Percentiles rank a stretch among this genome's conserved stretches.
Evolutionary conservation across 1,140 invertebrate genomes (phyloP).

Genomic region (Rhopalosiphum maidis): DNA sequence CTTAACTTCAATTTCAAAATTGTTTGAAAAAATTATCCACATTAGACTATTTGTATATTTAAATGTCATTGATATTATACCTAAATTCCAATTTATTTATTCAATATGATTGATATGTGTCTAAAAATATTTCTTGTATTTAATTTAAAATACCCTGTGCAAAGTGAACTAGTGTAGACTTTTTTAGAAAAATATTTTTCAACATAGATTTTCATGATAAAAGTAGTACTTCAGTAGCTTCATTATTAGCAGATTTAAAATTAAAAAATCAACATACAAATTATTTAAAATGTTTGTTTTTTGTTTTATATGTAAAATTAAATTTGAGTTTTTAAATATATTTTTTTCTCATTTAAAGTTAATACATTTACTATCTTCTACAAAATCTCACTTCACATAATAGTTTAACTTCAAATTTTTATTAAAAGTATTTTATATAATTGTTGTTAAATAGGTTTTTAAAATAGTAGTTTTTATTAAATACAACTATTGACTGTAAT

Average conservation of each 20-base stretch:
- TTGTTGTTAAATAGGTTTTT: no score
- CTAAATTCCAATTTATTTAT: no score
- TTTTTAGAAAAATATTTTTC: not conserved
- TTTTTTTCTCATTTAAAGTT: not conserved
- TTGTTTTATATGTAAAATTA: not conserved
- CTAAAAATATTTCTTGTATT: not conserved
- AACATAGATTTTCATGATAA: not conserved
- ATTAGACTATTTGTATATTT: no score
- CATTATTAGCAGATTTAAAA: not conserved
- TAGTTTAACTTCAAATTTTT: no score
- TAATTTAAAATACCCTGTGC: not conserved
- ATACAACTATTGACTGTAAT: no score
- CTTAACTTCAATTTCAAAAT: no score
- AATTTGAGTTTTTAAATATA: not conserved
- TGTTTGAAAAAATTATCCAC: no score
- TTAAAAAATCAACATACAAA: not conserved
- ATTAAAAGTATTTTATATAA: no score
- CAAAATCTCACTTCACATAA: no score
- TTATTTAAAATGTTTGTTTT: no score
- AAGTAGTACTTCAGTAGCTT: not conserved
- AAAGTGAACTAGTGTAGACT: not conserved
- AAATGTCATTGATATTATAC: no score
- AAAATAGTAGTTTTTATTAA: no score
- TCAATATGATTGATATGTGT: not conserved
- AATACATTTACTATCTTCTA: not conserved